Evolutionary conservation across 2,888 invertebrate species (phyloP), one percentile per base, ranked within the genome.

Genomic region (Tinea pellionella): DNA sequence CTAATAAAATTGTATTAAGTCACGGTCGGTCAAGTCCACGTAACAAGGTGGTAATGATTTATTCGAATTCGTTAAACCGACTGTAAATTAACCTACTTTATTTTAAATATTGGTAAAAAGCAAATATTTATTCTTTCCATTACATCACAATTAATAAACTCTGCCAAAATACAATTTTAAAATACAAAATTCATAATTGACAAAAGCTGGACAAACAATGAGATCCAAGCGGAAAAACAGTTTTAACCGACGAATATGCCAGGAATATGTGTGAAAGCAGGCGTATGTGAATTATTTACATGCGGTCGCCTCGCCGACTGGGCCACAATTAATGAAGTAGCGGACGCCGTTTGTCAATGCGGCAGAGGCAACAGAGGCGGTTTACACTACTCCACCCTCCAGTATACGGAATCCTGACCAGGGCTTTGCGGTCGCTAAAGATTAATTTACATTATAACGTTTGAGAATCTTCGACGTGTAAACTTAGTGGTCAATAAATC

Each of bases 291-390:
- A 84, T 85, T 83, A 86, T 86, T 83, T 79, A 84, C 77, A 80
- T 76, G 77, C 74, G 79, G 81, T 73, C 70, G 74, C 72, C 72
- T 73, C 75, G 75, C 70, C 76, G 75, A 77, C 73, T 77, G 76
- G 73, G 71, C 75, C 77, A 72, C 81, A 82, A 85, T 84, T 86
- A 86, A 84, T 85, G 81, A 80, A 83, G 78, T 80, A 77, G 75
- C 73, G 74, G 73, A 67, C 78, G 78, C 77, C 80, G 80, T 84
- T 85, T 83, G 81, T 83, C 83, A 85, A 79, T 78, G 75, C 71
- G 77, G 73, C 69, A 71, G 70, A 77, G 73, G 77, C 75, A 76
- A 70, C 75, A 74, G 73, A 71, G 71, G 59, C 59, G 41, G 59
- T 12, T 18, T 41, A 19, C n/a, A 15, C 43, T 16, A n/a, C n/a